Evolutionary conservation across 2,888 invertebrate species (phyloP).

Genomic region (Ypsolopha sequella): DNA sequence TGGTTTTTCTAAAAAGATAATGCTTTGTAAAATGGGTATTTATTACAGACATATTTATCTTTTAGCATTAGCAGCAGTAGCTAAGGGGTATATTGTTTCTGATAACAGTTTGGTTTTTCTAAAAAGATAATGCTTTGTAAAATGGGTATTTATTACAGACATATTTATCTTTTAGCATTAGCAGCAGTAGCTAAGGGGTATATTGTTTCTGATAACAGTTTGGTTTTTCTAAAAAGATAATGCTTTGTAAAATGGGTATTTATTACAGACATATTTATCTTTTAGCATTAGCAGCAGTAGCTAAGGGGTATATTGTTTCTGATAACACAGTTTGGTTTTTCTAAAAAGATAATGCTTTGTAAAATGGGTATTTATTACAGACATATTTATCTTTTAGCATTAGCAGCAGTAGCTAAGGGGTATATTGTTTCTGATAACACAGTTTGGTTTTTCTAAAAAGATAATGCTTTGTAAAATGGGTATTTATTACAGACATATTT

Average conservation of each 20-base stretch:
- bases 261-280: no score
- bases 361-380: no score
- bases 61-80: conserved; percentile 88
- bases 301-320: conserved; percentile 82
- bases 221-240: conserved; percentile 73
- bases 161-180: no score
- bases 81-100: conserved; percentile 81
- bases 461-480: not conserved
- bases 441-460: conserved; percentile 75
- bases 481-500: no score
- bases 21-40: not conserved
- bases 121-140: conserved; percentile 7
- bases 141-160: no score
- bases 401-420: conserved; percentile 83
- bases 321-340: conserved; percentile 81
- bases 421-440: conserved; percentile 85
- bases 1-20: conserved; percentile 73
- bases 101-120: conserved; percentile 84
- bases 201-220: conserved; percentile 83
- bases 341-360: conserved; percentile 29
- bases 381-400: no score
- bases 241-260: not conserved
- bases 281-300: no score
- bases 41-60: no score
- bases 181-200: conserved; percentile 87